phyloP scores from a whole-genome alignment of 2,113 vertebrate genomes.

The Zingel zingel region DNA sequence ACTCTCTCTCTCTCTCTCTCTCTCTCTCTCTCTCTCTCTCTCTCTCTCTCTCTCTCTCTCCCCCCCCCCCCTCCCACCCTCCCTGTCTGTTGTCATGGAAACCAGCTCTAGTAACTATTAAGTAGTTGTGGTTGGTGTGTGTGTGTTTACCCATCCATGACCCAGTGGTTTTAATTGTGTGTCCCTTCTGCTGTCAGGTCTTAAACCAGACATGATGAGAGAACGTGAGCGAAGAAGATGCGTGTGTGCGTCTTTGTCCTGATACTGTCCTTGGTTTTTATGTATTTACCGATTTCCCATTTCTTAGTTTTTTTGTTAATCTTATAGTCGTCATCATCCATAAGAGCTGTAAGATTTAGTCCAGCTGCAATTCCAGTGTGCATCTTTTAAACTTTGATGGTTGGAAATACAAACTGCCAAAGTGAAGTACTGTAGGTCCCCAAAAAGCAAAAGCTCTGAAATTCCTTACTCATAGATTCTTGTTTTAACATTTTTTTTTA shows the following conservation, averaged over 20 bases:
- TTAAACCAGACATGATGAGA: slow-evolving; percentile 44
- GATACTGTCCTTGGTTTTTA: slow-evolving; percentile 43
- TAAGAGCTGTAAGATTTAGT: not conserved
- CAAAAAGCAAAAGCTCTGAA: not conserved
- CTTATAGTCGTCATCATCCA: too few relatives aligned
- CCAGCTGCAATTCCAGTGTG: not conserved
- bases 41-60: not conserved
- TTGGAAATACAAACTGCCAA: not conserved
- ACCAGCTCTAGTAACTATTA: slow-evolving; percentile 80
- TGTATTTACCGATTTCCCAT: not conserved
- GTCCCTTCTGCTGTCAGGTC: slow-evolving; percentile 38
- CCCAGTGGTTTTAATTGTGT: slow-evolving; percentile 66
- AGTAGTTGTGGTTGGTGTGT: slow-evolving; percentile 57
- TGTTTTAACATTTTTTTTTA: not conserved
- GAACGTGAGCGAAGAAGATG: not conserved
- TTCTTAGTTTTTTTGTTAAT: not conserved
- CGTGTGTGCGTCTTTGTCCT: not conserved
- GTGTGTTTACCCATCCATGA: slow-evolving; percentile 62
- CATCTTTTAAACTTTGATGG: not conserved
- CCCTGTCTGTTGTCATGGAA: slow-evolving; percentile 86
- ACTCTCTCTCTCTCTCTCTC: slow-evolving; percentile 18
- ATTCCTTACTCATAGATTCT: not conserved
- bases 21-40: slow-evolving; percentile 4
- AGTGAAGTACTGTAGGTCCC: not conserved
- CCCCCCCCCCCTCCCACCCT: slow-evolving; percentile 35